Base-by-base conservation (phyloP, 2,113 vertebrate genomes). In the Uropsilus gracilis region DNA sequence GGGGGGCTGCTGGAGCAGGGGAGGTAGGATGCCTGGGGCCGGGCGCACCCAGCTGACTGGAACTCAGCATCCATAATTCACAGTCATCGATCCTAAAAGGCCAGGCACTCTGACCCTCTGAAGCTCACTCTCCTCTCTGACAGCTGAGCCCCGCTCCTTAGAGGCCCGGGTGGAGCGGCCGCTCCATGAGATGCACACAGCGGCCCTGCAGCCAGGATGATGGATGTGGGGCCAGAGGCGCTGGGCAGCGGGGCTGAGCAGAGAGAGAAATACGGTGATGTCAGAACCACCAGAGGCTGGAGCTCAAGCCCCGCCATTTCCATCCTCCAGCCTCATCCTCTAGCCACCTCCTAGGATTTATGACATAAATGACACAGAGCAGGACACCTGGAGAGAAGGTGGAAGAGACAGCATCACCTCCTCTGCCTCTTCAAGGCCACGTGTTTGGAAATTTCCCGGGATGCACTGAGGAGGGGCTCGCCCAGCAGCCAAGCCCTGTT, bases 101-200 rank as follows among this genome's bases (percentile, higher is more conserved):
- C 82, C 50, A 1, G 14, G 37, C 1, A 0, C 69, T 30, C 86
- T 89, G 94, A 88, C 82, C 93, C 90, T 72, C n/a, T 8, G 71
- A 61, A 90, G 93, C 37, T 3, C 0, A 0, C 48, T 53, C 44
- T 95, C 7, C 69, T 63, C 50, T 69, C 85, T 96, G 96, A 96
- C 96, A 89, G 90, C 77, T 44, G 96, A 96, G 90, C 61, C 81
- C 48, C 11, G 78, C 61, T 86, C 83, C 83, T 42, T 1, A 0
- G 55, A 94, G 91, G 66, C 84, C 69, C 6, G 88, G 92, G 92
- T 71, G 34, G 75, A 76, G 48, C 78, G 86, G 14, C 37, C 73
- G 71, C 83, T 71, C 50, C 50, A 24, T 0, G 34, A 94, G 85
- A 86, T 61, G 37, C 8, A 37, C 69, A 28, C 57, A 13, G n/a